Evolutionary conservation across 1,140 invertebrate genomes (phyloP).

Genomic region (Caenorhabditis latens): DNA sequence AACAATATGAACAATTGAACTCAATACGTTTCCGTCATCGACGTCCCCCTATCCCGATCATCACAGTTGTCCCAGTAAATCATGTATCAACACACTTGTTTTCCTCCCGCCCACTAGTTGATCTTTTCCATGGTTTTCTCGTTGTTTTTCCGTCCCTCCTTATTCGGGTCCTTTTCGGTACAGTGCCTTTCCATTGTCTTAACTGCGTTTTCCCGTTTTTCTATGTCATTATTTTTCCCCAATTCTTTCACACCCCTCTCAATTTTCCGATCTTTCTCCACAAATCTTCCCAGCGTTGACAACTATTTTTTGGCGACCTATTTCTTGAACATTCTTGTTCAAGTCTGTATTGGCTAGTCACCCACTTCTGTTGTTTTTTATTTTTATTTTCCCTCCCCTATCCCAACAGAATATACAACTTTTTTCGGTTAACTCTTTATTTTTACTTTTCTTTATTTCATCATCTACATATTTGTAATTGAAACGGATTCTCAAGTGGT

Average conservation of each 20-base stretch:
- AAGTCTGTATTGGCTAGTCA: background rate
- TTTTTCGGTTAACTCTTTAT: background rate
- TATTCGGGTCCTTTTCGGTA: background rate
- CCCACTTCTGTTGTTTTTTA: background rate
- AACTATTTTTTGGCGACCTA: background rate
- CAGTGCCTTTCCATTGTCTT: background rate
- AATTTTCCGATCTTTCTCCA: background rate
- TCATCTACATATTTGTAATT: conserved; percentile 4
- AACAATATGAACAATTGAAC: background rate
- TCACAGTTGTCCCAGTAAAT: background rate
- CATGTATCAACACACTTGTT: background rate
- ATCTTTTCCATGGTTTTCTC: background rate
- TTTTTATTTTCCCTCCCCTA: background rate
- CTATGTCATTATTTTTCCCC: background rate
- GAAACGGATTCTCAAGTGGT: background rate
- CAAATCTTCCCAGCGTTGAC: background rate
- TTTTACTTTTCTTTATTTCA: background rate
- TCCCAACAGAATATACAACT: background rate
- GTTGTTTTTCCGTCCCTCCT: background rate
- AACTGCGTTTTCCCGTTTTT: too few species aligned
- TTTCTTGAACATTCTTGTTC: background rate
- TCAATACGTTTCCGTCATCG: background rate
- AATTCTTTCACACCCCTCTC: background rate
- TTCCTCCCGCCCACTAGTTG: background rate
- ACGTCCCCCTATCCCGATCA: background rate